Conservation (phyloP, 2,888 invertebrate species). For the Alviniconcha strummeri region DNA sequence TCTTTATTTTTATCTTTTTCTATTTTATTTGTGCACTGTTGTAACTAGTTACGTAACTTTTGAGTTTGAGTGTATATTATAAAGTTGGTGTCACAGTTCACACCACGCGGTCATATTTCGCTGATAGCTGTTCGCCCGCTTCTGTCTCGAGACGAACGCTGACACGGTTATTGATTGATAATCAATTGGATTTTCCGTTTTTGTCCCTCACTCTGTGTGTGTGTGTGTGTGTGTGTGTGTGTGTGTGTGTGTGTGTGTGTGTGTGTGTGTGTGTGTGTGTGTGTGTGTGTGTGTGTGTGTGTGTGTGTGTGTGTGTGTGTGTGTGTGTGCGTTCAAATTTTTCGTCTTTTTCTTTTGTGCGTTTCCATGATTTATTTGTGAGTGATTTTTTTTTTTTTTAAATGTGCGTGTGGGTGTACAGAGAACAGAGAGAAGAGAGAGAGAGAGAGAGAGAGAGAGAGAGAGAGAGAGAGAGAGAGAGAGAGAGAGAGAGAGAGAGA, state of each 20-base stretch:
- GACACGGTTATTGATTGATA: no score
- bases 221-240: background rate
- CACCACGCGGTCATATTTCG: no score
- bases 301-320: background rate
- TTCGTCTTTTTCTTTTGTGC: background rate
- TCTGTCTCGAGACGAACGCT: no score
- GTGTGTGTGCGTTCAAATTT: background rate
- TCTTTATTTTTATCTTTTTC: no score
- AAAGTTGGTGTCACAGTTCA: no score
- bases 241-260: background rate
- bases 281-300: background rate
- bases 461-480: background rate
- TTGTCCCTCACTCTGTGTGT: background rate
- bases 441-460: background rate
- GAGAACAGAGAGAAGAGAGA: background rate
- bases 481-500: background rate
- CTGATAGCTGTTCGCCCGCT: no score
- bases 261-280: conserved; percentile 1
- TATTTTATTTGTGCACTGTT: no score
- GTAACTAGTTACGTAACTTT: no score
- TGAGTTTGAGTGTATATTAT: no score
- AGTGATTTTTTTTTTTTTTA: background rate
- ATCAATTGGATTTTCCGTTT: no score
- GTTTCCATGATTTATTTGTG: background rate
- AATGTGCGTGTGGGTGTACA: background rate